Conservation (phyloP, 2,113 vertebrate species). For the Canis aureus region DNA sequence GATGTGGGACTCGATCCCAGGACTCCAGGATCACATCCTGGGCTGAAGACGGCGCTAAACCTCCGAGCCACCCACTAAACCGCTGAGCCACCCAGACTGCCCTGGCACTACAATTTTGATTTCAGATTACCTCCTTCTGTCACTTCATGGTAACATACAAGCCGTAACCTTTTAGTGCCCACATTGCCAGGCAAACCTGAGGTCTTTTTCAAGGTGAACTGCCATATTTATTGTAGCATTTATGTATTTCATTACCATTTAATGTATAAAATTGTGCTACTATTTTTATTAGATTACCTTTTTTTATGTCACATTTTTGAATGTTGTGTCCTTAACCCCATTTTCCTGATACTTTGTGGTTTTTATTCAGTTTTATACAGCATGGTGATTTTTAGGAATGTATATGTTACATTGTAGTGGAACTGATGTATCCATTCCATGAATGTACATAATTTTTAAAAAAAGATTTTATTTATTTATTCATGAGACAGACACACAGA, state of each 20-base stretch:
- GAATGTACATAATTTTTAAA: not conserved
- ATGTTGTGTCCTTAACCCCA: not conserved
- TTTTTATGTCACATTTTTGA: conserved; percentile 11
- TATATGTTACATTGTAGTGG: not conserved
- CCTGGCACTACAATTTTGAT: not conserved
- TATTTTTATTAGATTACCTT: conserved; percentile 1
- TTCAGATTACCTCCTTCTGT: not conserved
- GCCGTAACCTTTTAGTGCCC: not conserved
- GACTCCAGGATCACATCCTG: too few species aligned
- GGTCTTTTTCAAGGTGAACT: not conserved
- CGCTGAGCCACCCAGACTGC: too few species aligned
- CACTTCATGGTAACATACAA: not conserved
- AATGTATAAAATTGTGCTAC: not conserved
- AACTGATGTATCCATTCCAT: not conserved
- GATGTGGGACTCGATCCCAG: too few species aligned
- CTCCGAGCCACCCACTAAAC: too few species aligned
- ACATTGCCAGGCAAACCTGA: not conserved
- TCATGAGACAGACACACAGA: too few species aligned
- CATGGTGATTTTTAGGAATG: not conserved
- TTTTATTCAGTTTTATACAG: not conserved
- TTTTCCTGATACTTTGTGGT: not conserved
- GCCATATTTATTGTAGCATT: not conserved
- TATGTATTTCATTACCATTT: not conserved
- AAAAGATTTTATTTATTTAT: too few species aligned
- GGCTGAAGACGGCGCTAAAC: too few species aligned